These are phyloP conservation scores for Amphipoea lucens DNA, from an alignment of 2,888 invertebrate genomes.

Conservation along the genomic window DNA sequence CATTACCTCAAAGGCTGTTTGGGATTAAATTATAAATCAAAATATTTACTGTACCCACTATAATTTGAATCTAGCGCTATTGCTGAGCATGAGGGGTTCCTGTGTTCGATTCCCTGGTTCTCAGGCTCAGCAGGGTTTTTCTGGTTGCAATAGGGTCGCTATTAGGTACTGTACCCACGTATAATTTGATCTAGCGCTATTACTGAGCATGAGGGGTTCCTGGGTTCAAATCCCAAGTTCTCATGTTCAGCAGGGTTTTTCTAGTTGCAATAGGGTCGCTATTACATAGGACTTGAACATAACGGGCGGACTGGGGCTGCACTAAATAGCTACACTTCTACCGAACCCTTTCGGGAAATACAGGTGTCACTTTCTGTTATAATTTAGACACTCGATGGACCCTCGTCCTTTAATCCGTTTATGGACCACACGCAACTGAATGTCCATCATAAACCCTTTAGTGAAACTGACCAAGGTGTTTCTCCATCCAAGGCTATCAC, in stretches of 20 bases:
- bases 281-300: neutral
- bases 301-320: neutral
- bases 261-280: neutral
- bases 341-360: neutral
- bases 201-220: no score
- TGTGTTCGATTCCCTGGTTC: no score
- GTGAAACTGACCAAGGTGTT: constrained; percentile 18
- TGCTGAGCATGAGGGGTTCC: no score
- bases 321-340: neutral
- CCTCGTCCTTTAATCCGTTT: neutral
- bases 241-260: neutral
- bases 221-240: no score
- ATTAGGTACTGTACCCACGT: neutral
- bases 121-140: neutral
- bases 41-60: neutral
- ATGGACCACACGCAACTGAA: neutral
- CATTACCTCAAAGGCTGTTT: neutral
- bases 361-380: neutral
- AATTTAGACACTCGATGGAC: neutral
- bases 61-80: no score
- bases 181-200: no score
- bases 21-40: neutral
- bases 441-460: neutral
- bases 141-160: neutral
- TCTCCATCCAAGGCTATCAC: constrained; percentile 38